Base-by-base conservation (phyloP, 2,888 invertebrate species). In the Watsonalla cultraria region DNA sequence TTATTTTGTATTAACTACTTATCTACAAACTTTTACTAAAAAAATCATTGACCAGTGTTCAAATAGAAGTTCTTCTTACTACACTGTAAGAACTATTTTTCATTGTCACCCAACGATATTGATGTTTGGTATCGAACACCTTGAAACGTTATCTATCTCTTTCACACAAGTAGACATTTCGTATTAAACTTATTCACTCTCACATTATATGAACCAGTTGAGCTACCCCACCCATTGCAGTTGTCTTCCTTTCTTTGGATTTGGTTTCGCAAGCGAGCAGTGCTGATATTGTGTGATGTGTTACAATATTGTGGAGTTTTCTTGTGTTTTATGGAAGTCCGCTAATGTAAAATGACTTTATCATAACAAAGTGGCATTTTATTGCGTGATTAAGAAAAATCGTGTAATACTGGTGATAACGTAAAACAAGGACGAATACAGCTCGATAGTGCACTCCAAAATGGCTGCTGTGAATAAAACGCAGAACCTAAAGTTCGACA, bases 401-500 rank as follows among this genome's bases (percentile, higher is more conserved):
- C 46, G 53, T 62, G 61, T 62, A 59, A 63, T 59, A 34, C 9
- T 35, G 55, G 56, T 60, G 54, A 54, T 61, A 65, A 70, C 70
- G 76, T 71, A 78, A 59, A 84, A 82, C 79, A 83, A 86, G 84
- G 84, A 85, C 82, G 67, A 80, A 79, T 73, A 76, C 74, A 82
- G 73, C 76, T 79, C 72, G 64, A 76, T 79, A 78, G 76, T 79
- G 75, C 74, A 70, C 71, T 68, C 72, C 88, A 90, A 90, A 78
- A 90, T 90, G 90, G 90, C 90, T 82, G 80, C 83, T 72, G 55
- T 62, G 37, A 80, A 70, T 71, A 85, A 82, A 80, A 66, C 71
- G 51, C 79, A 72, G 57, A 76, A 74, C 65, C 77, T 86, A 56
- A 84, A 86, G 62, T 83, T 93, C 66, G 93, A 93, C 64, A 93